These are phyloP conservation scores for Galeopterus variegatus DNA, from an alignment of 2,113 vertebrate species.

Conservation along the genomic window DNA sequence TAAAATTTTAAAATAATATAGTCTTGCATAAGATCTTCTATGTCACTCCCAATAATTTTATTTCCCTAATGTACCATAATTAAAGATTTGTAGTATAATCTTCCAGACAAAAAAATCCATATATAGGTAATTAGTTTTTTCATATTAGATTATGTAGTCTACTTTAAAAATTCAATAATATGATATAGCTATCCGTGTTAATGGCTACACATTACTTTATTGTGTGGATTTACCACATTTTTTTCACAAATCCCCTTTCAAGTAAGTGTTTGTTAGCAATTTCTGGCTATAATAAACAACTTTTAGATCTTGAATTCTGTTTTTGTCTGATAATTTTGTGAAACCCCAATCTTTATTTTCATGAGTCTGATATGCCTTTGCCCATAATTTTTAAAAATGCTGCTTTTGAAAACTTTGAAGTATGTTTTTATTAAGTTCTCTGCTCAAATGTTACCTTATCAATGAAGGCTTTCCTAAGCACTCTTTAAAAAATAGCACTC, in stretches of 20 bases:
- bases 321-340: conserved; percentile 7
- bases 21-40: background rate
- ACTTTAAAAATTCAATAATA: conserved; percentile 37
- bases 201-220: conserved; percentile 19
- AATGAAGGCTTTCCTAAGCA: background rate
- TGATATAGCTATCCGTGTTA: background rate
- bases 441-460: background rate
- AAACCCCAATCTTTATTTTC: conserved; percentile 1
- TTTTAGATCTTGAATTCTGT: conserved; percentile 6
- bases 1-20: conserved; percentile 21
- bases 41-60: background rate
- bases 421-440: conserved; percentile 5
- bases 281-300: background rate
- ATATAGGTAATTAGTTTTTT: background rate
- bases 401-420: background rate
- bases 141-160: background rate
- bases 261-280: background rate
- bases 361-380: background rate
- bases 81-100: background rate
- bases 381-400: background rate
- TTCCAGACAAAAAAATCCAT: background rate
- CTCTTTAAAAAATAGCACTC: background rate
- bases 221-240: conserved; percentile 34
- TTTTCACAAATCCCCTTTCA: background rate
- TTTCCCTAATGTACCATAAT: background rate